These are phyloP conservation scores for Psittacula cyanocephala DNA, from an alignment of 2,113 vertebrate species.

Conservation along the genomic window DNA sequence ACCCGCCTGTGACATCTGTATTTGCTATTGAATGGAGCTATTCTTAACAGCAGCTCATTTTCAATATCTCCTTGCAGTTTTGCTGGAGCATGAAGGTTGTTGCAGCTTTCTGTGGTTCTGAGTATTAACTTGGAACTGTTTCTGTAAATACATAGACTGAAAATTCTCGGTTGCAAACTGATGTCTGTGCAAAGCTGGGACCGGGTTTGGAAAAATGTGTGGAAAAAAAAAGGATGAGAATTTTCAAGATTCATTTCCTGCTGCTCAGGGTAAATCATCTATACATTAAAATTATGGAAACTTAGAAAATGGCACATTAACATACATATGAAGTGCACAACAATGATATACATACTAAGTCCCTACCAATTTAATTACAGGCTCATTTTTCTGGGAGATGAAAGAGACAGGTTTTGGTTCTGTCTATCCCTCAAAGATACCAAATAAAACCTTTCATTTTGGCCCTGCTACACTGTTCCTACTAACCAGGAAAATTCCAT, in stretches of 20 bases:
- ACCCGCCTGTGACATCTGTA: not conserved
- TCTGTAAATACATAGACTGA: not conserved
- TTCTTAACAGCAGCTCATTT: not conserved
- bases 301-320: constrained; percentile 10
- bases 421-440: not conserved
- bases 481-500: not conserved
- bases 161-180: not conserved
- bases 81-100: not conserved
- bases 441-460: not conserved
- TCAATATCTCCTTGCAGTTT: not conserved
- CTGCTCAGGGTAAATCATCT: constrained; percentile 11
- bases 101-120: not conserved
- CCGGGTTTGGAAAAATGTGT: not conserved
- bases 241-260: not conserved
- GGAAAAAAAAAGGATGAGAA: not conserved
- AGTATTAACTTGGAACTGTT: not conserved
- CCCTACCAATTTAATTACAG: constrained; percentile 24
- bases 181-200: not conserved
- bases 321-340: not conserved
- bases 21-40: not conserved
- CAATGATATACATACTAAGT: constrained; percentile 8
- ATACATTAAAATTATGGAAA: not conserved
- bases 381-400: constrained; percentile 28
- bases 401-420: not conserved
- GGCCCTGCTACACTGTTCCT: not conserved